Evolutionary conservation across 2,888 invertebrate species (phyloP).

Genomic region (Agrochola macilenta): DNA sequence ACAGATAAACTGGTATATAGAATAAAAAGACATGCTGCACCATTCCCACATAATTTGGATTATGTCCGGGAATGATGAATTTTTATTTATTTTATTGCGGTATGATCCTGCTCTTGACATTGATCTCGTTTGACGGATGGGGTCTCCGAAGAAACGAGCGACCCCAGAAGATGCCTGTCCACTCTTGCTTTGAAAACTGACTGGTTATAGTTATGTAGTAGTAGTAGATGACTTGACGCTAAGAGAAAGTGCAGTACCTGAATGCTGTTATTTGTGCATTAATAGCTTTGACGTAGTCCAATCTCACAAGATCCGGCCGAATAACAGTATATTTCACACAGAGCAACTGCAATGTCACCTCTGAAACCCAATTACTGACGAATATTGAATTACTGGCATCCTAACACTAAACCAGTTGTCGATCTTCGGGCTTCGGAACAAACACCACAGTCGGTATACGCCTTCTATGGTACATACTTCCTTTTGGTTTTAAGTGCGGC

Average conservation of each 20-base stretch:
- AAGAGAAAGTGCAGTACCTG: not conserved
- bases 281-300: not conserved
- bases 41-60: not conserved
- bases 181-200: no score
- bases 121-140: no score
- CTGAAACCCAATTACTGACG: conserved; percentile 25
- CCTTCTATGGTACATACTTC: not conserved
- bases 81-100: no score
- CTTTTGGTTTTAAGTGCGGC: not conserved
- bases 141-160: no score
- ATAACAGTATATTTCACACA: conserved; percentile 6
- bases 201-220: no score
- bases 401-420: not conserved
- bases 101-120: no score
- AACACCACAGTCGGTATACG: not conserved
- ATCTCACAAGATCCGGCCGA: not conserved
- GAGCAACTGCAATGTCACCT: not conserved
- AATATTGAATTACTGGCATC: conserved; percentile 27
- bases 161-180: no score
- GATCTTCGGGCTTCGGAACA: not conserved
- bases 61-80: not conserved
- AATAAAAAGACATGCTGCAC: not conserved
- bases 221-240: no score
- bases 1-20: not conserved
- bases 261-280: not conserved